These are phyloP conservation scores for Unio pictorum DNA, from an alignment of 2,888 invertebrate species.

Conservation along the genomic window DNA sequence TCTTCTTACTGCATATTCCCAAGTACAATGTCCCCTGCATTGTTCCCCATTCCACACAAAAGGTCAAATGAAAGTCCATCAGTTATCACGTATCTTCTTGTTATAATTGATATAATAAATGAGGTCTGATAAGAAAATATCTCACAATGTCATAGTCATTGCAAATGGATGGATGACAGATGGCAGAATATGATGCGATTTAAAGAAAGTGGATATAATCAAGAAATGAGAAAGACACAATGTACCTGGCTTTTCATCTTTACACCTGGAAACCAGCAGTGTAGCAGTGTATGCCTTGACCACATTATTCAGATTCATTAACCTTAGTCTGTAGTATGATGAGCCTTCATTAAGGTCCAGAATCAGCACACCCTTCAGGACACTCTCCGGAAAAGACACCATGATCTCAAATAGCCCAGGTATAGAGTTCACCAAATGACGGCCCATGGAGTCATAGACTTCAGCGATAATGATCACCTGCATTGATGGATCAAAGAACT, in stretches of 20 bases:
- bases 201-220: too few species aligned
- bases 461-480: constrained; percentile 55
- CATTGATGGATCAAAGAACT: not conserved
- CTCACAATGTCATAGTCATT: too few species aligned
- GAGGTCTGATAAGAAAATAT: too few species aligned
- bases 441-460: constrained; percentile 40
- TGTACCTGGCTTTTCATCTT: constrained; percentile 33
- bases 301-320: constrained; percentile 47
- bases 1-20: too few species aligned
- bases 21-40: too few species aligned
- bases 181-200: too few species aligned
- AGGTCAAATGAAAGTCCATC: too few species aligned
- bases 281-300: constrained; percentile 49
- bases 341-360: constrained; percentile 48
- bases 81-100: too few species aligned
- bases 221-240: too few species aligned
- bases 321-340: constrained; percentile 54
- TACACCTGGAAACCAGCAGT: constrained; percentile 41
- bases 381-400: constrained; percentile 56
- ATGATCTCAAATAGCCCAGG: constrained; percentile 52
- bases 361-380: constrained; percentile 50
- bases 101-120: too few species aligned
- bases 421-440: constrained; percentile 54
- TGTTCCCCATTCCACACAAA: too few species aligned
- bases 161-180: too few species aligned